Evolutionary conservation across 2,113 vertebrate genomes (phyloP), one percentile per base, ranked within the genome.

Genomic region (Artemisiospiza belli): DNA sequence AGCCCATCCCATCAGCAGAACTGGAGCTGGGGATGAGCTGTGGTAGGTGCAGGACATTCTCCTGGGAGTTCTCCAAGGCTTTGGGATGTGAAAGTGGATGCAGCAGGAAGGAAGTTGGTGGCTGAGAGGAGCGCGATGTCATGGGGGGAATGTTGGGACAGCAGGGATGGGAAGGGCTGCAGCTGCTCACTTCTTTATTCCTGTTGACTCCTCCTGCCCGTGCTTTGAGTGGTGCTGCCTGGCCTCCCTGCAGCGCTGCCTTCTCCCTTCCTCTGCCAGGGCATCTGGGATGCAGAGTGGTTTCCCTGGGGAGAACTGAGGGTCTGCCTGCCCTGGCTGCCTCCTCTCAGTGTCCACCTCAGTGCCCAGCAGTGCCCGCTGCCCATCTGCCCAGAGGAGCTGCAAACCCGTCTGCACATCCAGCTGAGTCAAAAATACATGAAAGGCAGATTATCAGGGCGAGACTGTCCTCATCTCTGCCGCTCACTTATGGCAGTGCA

Each of bases 81-180:
- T 39, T 0, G 1, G 55, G 68, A 47, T 66, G 70, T 89, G 92
- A 72, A 91, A 91, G 17, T 90, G 59, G 37, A 46, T 52, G 63
- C 61, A 20, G 62, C 51, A 92, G 78, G 81, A 94, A 94, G 94
- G 78, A 94, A 91, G 80, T 27, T 12, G 3, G 63, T 33, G 17
- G 47, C 88, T 28, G 54, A 66, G 67, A 4, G 1, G 22, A 20
- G 61, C 52, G 69, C 10, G 16, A 6, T 83, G 64, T 61, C 1
- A 0, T 0, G 2, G 55, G 46, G 78, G 39, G 43, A 39, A 54
- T 37, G 25, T 41, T 76, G n/a, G 78, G 90, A 46, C 57, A 62
- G 44, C 68, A 15, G 0, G 2, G 76, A 21, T 37, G 27, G 62
- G n/a, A n/a, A 88, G 47, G 44, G 39, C 79, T 86, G 84, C 61